Conservation (phyloP, 1,140 invertebrate genomes). For the Drosophila teissieri region DNA sequence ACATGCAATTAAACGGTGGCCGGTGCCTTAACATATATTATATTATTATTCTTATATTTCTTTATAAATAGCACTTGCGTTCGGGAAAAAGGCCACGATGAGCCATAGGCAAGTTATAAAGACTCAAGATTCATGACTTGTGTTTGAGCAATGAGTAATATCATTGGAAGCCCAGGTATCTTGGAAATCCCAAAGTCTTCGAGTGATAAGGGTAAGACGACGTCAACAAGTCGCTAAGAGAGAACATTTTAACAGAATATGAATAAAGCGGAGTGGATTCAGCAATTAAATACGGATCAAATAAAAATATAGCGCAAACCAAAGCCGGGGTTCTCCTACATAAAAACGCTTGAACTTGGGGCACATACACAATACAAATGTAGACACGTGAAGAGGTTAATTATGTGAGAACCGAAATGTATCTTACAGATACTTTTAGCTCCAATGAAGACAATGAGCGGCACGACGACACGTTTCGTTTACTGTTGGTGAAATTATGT, state of each 20-base stretch:
- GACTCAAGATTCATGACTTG: constrained; percentile 19
- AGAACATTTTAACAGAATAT: constrained; percentile 31
- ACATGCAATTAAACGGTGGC: constrained; percentile 1
- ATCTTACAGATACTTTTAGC: constrained; percentile 52
- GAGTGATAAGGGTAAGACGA: constrained; percentile 25
- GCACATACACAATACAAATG: neutral
- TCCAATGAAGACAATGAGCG: constrained; percentile 31
- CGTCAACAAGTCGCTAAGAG: constrained; percentile 3
- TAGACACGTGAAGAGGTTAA: constrained; percentile 45
- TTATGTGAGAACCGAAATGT: constrained; percentile 50
- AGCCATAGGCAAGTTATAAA: neutral
- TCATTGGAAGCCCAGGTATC: constrained; percentile 10
- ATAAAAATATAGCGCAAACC: constrained; percentile 8
- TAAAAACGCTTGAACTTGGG: constrained; percentile 46
- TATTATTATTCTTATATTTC: neutral
- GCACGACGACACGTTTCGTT: constrained; percentile 61
- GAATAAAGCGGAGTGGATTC: constrained; percentile 49
- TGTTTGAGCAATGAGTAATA: constrained; percentile 7
- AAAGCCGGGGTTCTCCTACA: constrained; percentile 16
- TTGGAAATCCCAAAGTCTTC: constrained; percentile 22
- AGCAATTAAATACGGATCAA: constrained; percentile 40
- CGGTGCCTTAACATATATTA: neutral
- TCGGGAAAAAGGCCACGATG: neutral
- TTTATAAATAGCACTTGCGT: neutral
- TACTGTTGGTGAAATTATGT: constrained; percentile 46